phyloP scores from a whole-genome alignment of 2,888 invertebrate genomes.

The Athalia cordata region DNA sequence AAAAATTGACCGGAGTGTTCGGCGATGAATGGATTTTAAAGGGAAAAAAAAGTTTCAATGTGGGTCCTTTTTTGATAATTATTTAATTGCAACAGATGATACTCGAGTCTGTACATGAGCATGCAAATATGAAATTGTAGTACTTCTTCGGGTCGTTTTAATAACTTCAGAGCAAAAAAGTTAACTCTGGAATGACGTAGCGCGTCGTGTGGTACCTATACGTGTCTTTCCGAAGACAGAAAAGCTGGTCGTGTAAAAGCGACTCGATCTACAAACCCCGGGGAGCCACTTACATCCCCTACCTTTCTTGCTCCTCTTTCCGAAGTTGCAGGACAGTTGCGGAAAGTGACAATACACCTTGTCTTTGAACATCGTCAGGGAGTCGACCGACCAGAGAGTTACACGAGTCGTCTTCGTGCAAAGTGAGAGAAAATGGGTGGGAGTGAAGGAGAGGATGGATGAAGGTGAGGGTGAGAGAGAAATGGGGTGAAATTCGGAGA shows the following conservation, averaged over 20 bases:
- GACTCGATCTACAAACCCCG: constrained; percentile 17
- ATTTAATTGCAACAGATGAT: no score
- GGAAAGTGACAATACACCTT: constrained; percentile 29
- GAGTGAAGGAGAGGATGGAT: constrained; percentile 29
- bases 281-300: constrained; percentile 25
- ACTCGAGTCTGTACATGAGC: no score
- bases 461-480: constrained; percentile 45
- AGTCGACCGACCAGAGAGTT: constrained; percentile 48
- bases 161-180: no score
- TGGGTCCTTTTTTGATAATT: no score
- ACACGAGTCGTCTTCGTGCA: constrained; percentile 40
- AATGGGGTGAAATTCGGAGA: constrained; percentile 1
- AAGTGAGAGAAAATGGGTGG: constrained; percentile 30
- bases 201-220: neutral
- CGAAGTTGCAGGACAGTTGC: constrained; percentile 29
- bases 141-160: no score
- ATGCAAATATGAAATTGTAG: no score
- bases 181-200: no score
- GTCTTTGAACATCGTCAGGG: constrained; percentile 22
- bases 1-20: no score
- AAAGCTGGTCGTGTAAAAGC: neutral
- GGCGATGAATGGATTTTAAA: no score
- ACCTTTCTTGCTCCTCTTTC: constrained; percentile 20
- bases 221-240: neutral
- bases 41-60: no score